Conservation (phyloP, 2,113 vertebrate genomes). For the Sminthopsis crassicaudata region DNA sequence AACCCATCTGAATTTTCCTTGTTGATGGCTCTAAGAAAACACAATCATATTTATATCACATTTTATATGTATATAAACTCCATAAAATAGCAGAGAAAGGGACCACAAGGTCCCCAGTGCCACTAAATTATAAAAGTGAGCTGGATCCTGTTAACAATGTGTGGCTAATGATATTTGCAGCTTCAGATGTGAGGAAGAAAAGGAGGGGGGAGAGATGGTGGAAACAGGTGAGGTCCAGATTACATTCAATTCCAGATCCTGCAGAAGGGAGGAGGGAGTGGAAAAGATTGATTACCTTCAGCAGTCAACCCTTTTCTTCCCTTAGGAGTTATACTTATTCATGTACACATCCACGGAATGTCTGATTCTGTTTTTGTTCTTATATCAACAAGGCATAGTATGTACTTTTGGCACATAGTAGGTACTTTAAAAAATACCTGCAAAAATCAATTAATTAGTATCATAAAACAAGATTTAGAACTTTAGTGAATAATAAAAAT, state of each 20-base stretch:
- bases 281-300: neutral
- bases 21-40: neutral
- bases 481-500: neutral
- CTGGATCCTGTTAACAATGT: neutral
- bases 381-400: neutral
- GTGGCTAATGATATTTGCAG: neutral
- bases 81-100: neutral
- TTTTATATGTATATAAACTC: neutral
- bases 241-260: neutral
- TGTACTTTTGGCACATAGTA: neutral
- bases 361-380: neutral
- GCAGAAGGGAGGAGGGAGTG: neutral
- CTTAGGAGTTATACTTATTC: neutral
- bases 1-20: neutral
- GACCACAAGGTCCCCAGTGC: neutral
- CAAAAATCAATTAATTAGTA: neutral
- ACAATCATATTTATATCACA: neutral
- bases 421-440: neutral
- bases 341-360: neutral
- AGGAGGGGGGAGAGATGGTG: neutral
- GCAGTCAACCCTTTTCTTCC: neutral
- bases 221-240: neutral
- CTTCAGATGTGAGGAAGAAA: neutral
- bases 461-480: neutral
- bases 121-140: neutral